A percentile compares a stretch with the other conserved stretches of the same genome.
Evolutionary conservation across 1,140 invertebrate species (phyloP).

Genomic region (Drosophila ironensis): DNA sequence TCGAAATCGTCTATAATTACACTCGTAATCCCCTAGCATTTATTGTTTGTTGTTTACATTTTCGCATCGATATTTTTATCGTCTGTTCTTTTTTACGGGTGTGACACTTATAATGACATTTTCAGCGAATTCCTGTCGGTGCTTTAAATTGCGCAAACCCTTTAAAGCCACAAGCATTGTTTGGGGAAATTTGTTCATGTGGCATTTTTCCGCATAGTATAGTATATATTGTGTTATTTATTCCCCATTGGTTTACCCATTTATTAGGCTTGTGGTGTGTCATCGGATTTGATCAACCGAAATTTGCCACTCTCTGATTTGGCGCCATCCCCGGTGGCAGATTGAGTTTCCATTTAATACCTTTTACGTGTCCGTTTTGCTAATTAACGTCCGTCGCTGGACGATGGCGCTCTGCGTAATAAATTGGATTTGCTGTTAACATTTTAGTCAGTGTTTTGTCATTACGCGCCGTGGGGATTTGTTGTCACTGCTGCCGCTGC

Average conservation of each 20-base stretch:
- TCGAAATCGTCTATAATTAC: slow-evolving; percentile 16
- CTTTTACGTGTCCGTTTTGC: slow-evolving; percentile 48
- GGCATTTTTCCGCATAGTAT: not conserved
- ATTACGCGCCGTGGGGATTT: slow-evolving; percentile 16
- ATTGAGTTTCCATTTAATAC: slow-evolving; percentile 49
- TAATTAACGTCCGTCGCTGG: slow-evolving; percentile 48
- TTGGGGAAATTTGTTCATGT: not conserved
- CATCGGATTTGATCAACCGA: slow-evolving; percentile 19
- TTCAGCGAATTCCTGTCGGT: too few species aligned
- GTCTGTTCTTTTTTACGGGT: slow-evolving; percentile 2
- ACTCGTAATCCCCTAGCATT: slow-evolving; percentile 21
- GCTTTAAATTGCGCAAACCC: not conserved
- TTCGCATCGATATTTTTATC: slow-evolving; percentile 6
- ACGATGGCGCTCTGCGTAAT: slow-evolving; percentile 15
- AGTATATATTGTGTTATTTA: too few species aligned
- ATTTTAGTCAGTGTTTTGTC: slow-evolving; percentile 35
- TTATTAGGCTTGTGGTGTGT: slow-evolving; percentile 8
- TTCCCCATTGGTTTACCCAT: not conserved
- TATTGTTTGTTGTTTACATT: slow-evolving; percentile 16
- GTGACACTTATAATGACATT: slow-evolving; percentile 17
- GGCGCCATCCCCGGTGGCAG: not conserved
- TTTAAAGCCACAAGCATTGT: not conserved
- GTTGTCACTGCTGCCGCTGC: slow-evolving; percentile 21
- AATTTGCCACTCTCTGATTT: slow-evolving; percentile 14
- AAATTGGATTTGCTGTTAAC: slow-evolving; percentile 65